Base-by-base conservation (phyloP, 2,888 invertebrate species). In the Gibbula magus region DNA sequence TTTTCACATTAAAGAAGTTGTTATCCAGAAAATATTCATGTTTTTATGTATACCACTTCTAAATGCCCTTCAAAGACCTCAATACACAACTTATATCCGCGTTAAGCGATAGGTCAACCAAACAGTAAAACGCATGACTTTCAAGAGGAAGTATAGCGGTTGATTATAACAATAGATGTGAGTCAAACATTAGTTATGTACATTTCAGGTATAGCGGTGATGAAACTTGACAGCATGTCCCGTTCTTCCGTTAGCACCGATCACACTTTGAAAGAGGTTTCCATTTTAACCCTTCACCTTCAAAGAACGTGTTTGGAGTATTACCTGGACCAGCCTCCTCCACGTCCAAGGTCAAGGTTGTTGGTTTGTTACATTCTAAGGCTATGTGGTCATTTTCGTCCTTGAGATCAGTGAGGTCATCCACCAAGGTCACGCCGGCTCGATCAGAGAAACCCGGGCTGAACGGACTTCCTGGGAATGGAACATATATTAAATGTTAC, bases 341-440 rank as follows among this genome's bases (percentile, higher is more conserved):
- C 0, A 96, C 95, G 91, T 98, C 98, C 85, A 98, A 96, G 7
- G 96, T 95, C 20, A 99, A 89, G 77, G 91, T 89, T 74, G 93
- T 93, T 81, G 93, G 93, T 85, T 93, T 92, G 32, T 93, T 92
- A 82, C 93, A 91, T n/a, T 89, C 91, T 75, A 94, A 90, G 22
- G 92, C 91, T 56, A 94, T 88, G 35, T 92, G 89, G 80, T 93
- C 93, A 45, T 93, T 94, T 80, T 95, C 95, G 92, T 97, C 97
- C 81, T 96, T 93, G 75, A 95, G 93, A 25, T 96, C 95, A 53
- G 96, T 95, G 96, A 98, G 97, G 0, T 98, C 98, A 18, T 97
- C 97, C 74, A 97, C 95, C 4, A 96, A 94, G 76, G 95, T 93
- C 45, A 96, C 95, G 75, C 95, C 95, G 52, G 95, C 94, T 13